Percentiles rank a stretch among this genome's conserved stretches.
These are phyloP conservation scores for Brienomyrus longianalis DNA, from an alignment of 2,113 vertebrate genomes.

Conservation along the genomic window DNA sequence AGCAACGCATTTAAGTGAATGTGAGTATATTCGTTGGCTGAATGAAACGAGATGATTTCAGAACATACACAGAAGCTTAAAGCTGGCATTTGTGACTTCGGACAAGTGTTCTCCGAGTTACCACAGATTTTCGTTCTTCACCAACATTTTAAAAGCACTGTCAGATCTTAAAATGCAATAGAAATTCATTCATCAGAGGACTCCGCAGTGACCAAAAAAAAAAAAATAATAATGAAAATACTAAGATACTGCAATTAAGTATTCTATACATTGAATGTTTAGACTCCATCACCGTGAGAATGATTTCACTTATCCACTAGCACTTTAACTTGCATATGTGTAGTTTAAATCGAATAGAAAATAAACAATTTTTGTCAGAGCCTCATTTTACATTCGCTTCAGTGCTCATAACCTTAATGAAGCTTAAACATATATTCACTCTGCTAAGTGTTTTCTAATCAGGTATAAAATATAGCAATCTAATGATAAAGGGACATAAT, in stretches of 20 bases:
- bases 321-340: not conserved
- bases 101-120: not conserved
- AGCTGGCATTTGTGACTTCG: not conserved
- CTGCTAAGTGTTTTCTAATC: slow-evolving; percentile 19
- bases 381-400: not conserved
- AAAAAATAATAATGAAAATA: not conserved
- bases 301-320: not conserved
- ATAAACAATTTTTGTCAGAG: not conserved
- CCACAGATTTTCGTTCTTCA: not conserved
- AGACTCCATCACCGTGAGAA: not conserved
- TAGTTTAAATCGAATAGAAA: not conserved
- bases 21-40: not conserved
- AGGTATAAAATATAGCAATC: slow-evolving; percentile 14
- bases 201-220: not conserved
- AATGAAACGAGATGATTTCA: not conserved
- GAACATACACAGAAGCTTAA: not conserved
- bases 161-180: not conserved
- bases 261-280: not conserved
- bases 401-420: slow-evolving; percentile 21
- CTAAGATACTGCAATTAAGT: not conserved
- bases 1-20: not conserved
- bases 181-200: not conserved
- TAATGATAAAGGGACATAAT: slow-evolving; percentile 19
- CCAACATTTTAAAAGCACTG: not conserved
- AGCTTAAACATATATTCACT: slow-evolving; percentile 20